Base-by-base conservation (phyloP, 2,113 vertebrate species). In the Triplophysa siluroides region DNA sequence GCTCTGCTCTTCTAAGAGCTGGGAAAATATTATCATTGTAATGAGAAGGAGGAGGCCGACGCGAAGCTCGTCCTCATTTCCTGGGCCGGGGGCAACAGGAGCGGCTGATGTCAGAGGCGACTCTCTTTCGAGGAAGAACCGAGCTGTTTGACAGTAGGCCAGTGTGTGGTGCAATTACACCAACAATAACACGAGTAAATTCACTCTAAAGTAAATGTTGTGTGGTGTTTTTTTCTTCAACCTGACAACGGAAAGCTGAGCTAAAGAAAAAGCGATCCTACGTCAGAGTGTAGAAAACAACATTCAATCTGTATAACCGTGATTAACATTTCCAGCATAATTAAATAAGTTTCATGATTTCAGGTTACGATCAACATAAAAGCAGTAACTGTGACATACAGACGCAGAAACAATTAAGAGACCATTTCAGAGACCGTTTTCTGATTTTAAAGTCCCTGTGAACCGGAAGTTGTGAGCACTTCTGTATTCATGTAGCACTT, bases 1-100 rank as follows among this genome's bases (percentile, higher is more conserved):
- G 58, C 47, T 64, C 70, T 65, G 16, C 64, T 81, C 23, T 72
- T 71, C 26, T 24, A 45, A 14, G 8, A 9, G 65, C 21, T 50
- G 47, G 74, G 16, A 54, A 74, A 78, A 81, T 84, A 74, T 84
- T 74, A 81, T 84, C 73, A 81, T 33, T 68, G 75, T 84, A 84
- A 81, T 61, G 62, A 58, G 65, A 76, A 64, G 10, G 78, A 79
- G 33, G 71, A 82, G 72, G 47, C 66, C 58, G 67, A 33, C 60
- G 26, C 23, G 43, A 16, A 60, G 79, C 69, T 73, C 72, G 50
- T 83, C 54, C 47, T 75, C 83, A 75, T 81, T 84, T 81, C 79
- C 83, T 69, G 74, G 24, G 58, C 66, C 3, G 8, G 14, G 11
- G 52, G 43, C 76, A 21, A 16, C 14, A n/a, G 29, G 21, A 45